A percentile compares a stretch with the other conserved stretches of the same genome.
phyloP scores from a whole-genome alignment of 2,113 vertebrate genomes.

The Irena cyanogastra region DNA sequence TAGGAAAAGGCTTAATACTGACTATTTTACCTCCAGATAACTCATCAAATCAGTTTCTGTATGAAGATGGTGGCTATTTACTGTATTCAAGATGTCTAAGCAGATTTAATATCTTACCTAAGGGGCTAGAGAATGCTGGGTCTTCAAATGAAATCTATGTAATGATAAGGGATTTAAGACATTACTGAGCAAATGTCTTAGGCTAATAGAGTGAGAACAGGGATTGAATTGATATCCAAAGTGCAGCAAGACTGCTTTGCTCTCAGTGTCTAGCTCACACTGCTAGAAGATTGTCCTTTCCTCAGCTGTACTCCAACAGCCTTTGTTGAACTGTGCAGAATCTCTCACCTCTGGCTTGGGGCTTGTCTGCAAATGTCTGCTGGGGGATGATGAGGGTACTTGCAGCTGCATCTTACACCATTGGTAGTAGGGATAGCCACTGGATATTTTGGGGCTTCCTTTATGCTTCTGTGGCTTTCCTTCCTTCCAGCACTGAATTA shows the following conservation, averaged over 20 bases:
- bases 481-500: not conserved
- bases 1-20: not conserved
- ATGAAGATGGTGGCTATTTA: not conserved
- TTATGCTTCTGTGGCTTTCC: not conserved
- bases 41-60: not conserved
- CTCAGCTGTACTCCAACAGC: rapidly evolving
- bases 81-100: not conserved
- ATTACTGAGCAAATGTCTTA: not conserved
- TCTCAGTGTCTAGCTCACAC: not conserved
- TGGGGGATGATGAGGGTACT: not conserved
- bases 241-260: not conserved
- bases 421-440: not conserved
- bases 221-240: not conserved
- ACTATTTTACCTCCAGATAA: not conserved
- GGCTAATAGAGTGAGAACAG: not conserved
- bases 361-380: not conserved
- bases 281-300: not conserved
- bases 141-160: not conserved
- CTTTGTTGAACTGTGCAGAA: rapidly evolving
- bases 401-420: not conserved
- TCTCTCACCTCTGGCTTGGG: not conserved
- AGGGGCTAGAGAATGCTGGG: not conserved
- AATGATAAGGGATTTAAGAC: not conserved
- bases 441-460: not conserved
- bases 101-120: not conserved